Conservation (phyloP, 2,113 vertebrate genomes). For the Meriones unguiculatus region DNA sequence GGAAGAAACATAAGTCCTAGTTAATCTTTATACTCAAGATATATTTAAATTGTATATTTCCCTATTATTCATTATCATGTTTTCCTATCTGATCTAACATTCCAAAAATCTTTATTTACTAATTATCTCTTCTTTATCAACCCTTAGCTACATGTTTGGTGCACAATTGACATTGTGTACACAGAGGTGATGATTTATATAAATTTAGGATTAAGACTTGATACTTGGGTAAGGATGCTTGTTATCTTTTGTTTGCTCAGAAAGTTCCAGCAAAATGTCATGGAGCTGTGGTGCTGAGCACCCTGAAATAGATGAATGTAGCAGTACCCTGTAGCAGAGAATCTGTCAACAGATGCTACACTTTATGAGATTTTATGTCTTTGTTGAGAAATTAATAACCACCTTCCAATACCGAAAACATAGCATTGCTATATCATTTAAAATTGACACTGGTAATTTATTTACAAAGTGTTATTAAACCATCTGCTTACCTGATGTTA, state of each 20-base stretch:
- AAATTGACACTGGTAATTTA: slow-evolving; percentile 16
- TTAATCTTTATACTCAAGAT: background rate
- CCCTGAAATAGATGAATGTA: background rate
- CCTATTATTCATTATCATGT: background rate
- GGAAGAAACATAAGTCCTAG: background rate
- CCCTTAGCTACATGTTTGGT: background rate
- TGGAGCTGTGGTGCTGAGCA: accelerated
- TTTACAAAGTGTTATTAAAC: slow-evolving; percentile 2
- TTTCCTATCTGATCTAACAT: background rate
- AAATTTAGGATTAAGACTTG: background rate
- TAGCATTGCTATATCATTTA: background rate
- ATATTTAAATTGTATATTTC: background rate
- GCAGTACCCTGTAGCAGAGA: background rate
- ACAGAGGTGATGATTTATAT: background rate
- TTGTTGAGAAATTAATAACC: background rate
- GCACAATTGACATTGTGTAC: background rate
- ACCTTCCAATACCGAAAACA: background rate
- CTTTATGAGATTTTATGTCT: background rate
- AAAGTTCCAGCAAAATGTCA: background rate
- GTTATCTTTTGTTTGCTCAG: background rate
- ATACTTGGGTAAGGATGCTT: background rate
- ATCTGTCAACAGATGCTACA: background rate
- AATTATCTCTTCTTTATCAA: background rate
- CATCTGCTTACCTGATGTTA: slow-evolving; percentile 4
- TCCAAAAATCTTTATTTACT: background rate